Conservation (phyloP, 2,113 vertebrate genomes). For the Anoplopoma fimbria region DNA sequence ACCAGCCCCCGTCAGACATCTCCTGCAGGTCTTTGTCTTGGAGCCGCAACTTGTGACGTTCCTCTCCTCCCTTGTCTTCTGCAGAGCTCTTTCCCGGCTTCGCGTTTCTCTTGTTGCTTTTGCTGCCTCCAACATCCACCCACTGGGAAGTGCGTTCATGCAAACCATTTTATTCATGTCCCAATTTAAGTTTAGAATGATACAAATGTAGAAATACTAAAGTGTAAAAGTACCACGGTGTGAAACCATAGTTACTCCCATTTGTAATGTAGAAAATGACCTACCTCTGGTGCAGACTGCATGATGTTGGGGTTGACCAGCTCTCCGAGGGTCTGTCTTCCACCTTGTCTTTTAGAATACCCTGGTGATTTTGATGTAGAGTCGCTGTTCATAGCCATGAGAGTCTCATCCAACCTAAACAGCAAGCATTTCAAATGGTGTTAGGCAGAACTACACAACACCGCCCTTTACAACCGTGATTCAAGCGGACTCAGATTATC, state of each 20-base stretch:
- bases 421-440: neutral
- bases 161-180: neutral
- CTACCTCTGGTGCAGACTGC: conserved; percentile 90
- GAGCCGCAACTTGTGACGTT: conserved; percentile 86
- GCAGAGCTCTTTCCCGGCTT: conserved; percentile 26
- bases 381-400: conserved; percentile 86
- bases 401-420: conserved; percentile 90
- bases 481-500: neutral
- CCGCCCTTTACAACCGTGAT: neutral
- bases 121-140: conserved; percentile 87
- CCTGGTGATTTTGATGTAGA: conserved; percentile 68
- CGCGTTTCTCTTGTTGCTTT: conserved; percentile 64
- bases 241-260: neutral
- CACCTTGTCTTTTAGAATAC: conserved; percentile 54
- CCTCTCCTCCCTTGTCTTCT: conserved; percentile 42
- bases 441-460: neutral
- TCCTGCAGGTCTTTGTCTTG: conserved; percentile 96
- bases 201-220: neutral
- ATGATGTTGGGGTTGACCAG: conserved; percentile 92
- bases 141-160: conserved; percentile 80
- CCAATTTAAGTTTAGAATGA: neutral
- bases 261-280: neutral
- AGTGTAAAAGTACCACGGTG: neutral
- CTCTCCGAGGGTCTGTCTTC: conserved; percentile 75
- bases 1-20: conserved; percentile 94